Base-by-base conservation (phyloP, 1,140 invertebrate genomes). In the Paracyclopina nana region DNA sequence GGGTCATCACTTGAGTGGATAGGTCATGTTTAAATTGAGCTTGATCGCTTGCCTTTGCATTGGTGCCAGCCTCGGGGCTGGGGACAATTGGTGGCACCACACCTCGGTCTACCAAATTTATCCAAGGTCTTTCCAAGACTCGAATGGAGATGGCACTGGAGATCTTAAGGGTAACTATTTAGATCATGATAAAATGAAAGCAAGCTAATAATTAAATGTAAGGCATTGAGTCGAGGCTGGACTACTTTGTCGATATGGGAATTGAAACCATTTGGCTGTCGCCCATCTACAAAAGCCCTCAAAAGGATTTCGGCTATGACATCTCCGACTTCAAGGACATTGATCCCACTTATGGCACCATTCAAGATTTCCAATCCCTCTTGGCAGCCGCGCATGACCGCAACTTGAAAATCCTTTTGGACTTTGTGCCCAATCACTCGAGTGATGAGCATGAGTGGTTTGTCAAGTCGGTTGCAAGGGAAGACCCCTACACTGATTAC, bases 381-480 rank as follows among this genome's bases (percentile, higher is more conserved):
- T 49, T 71, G 1, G 58, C 58, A 29, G 55, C 60, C 22, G 53
- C 63, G 28, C 60, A 66, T 29, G 61, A 65, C 49, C 61, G 61
- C 55, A 80, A 72, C 48, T 70, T 86, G 16, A 79, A 78, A 62
- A 60, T 87, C 1, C 66, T 88, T 11, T 60, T 87, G 61, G 82
- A 87, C 59, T 76, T 86, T 58, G 76, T 86, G 12, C 82, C 82
- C 2, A 87, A 87, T 65, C 81, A 87, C 61, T 78, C 79, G 0
- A 82, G 80, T 56, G 72, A 80, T 59, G 61, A 79, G 52, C 79
- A 82, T 55, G 64, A 72, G 44, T 87, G 83, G 83, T 88, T 87
- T 59, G 46, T 65, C n/a, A 70, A 74, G 48, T 84, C 82, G 0
- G 61, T 65, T 1, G 61, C 67, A 26, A 65, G 63, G 9, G 67